These are phyloP conservation scores for Metopolophium dirhodum DNA, from an alignment of 1,140 invertebrate genomes.

Conservation along the genomic window DNA sequence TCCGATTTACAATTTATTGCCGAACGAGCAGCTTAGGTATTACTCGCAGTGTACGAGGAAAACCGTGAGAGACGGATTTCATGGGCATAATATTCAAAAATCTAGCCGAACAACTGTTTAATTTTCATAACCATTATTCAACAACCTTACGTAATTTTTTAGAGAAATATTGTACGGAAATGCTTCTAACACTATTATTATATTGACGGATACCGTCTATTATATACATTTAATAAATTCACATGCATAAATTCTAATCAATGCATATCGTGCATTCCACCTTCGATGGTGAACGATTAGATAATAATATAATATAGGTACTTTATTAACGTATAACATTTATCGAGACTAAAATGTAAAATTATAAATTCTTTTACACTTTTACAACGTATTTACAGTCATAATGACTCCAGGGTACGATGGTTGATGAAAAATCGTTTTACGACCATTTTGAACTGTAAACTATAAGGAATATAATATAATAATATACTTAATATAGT, in stretches of 20 bases:
- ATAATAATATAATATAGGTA: neutral
- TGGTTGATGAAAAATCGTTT: neutral
- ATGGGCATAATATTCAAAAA: neutral
- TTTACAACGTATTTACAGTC: neutral
- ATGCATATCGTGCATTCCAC: neutral
- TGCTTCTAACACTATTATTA: neutral
- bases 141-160: neutral
- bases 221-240: neutral
- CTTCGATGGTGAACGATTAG: neutral
- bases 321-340: neutral
- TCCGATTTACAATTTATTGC: neutral
- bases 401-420: neutral
- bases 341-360: neutral
- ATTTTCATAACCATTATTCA: neutral
- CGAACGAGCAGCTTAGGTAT: neutral
- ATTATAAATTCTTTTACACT: neutral
- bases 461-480: neutral
- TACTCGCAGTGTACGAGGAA: neutral
- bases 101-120: neutral
- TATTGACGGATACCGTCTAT: neutral
- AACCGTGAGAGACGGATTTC: neutral
- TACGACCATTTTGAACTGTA: neutral
- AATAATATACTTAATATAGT: neutral
- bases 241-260: slow-evolving; percentile 3
- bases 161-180: neutral